Base-by-base conservation (phyloP, 1,140 invertebrate species). In the Neodiprion virginianus region DNA sequence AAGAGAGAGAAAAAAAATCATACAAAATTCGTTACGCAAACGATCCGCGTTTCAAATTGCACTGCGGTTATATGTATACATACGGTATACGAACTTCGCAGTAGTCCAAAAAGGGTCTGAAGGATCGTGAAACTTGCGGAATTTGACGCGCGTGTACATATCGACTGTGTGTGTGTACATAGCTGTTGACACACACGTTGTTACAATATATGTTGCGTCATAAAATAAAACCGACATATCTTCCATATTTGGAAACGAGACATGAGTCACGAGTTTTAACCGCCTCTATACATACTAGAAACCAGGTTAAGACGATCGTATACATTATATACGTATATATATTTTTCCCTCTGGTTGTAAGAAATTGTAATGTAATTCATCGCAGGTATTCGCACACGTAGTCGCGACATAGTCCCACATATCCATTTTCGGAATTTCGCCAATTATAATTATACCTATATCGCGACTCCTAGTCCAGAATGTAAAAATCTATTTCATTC, bases 201-300 rank as follows among this genome's bases (percentile, higher is more conserved):
- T 40, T 40, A 40, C 28, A 40, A 40, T 40, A 40, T 40, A 40
- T 17, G 53, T 61, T 61, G 53, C 53, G 53, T 61, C 53, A 61
- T 61, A 61, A 61, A 61, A 61, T 61, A 61, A 12, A 61, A 61
- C 53, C 53, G 53, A 61, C n/a, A 61, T 61, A 61, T 61, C 53
- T 17, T 61, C 53, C 53, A 61, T 61, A 17, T 61, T 61, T 61
- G 53, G 53, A 61, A 61, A 12, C n/a, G 11, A 17, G 53, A 14
- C 53, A 5, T 61, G 53, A 61, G 53, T 61, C 53, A 61, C 53
- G 11, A 61, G 53, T 14, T 61, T 61, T 61, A 61, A 61, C 28
- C 28, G 28, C 28, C 28, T 40, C 28, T 40, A 40, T 40, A 40
- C 28, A 17, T 61, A 61, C 53, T 61, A 61, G 53, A 61, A 61